These are phyloP conservation scores for Lepus timidus DNA, from an alignment of 2,113 vertebrate genomes.

Conservation along the genomic window DNA sequence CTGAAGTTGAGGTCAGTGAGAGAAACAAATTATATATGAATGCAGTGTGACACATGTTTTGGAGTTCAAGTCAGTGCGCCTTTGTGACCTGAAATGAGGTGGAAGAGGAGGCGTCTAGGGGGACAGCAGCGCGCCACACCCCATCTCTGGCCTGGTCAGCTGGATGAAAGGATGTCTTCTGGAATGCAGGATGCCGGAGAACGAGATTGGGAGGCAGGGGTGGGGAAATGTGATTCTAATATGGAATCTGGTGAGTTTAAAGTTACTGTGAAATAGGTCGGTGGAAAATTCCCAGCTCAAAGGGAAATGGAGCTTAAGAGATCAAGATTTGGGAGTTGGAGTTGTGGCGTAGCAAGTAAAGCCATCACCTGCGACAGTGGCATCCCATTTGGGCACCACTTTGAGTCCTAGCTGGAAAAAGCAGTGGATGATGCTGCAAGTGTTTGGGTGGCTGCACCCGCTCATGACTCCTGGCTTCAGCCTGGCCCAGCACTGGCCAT, in stretches of 20 bases:
- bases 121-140: not conserved
- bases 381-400: no score
- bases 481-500: no score
- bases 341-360: no score
- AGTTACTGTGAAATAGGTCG: not conserved
- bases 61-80: not conserved
- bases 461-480: no score
- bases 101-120: not conserved
- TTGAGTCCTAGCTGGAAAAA: no score
- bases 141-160: not conserved
- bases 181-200: not conserved
- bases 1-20: conserved; percentile 35
- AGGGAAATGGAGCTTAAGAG: not conserved
- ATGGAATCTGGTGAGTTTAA: not conserved
- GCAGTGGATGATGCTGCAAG: no score
- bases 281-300: not conserved
- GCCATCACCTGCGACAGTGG: no score
- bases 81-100: not conserved
- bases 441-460: no score
- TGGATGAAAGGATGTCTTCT: not conserved
- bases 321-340: not conserved
- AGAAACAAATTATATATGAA: not conserved
- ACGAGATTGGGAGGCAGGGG: not conserved
- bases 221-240: not conserved
- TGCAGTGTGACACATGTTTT: not conserved